Evolutionary conservation across 2,797 vertebrate species (phyloP).

Genomic region (Anguilla obscura): DNA sequence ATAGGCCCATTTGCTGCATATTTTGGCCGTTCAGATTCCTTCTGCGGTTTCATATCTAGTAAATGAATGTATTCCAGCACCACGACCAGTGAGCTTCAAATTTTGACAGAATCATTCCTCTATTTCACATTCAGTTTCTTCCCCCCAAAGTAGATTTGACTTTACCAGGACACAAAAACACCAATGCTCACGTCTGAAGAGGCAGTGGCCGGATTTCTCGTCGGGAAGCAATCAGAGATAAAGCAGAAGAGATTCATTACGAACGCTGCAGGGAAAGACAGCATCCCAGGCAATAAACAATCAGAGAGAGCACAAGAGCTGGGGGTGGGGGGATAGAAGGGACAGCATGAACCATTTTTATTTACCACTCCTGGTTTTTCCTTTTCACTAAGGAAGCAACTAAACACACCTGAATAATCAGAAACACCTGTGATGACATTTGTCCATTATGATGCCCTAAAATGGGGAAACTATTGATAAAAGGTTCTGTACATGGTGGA

Average conservation of each 20-base stretch:
- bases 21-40: neutral
- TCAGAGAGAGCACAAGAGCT: neutral
- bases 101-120: neutral
- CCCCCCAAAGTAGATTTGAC: neutral
- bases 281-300: neutral
- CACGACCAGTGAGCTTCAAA: neutral
- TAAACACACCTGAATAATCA: too few species aligned
- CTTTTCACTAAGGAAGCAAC: neutral
- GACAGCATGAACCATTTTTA: neutral
- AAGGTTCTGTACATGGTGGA: too few species aligned
- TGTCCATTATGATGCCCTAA: too few species aligned
- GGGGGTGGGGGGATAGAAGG: neutral
- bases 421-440: too few species aligned
- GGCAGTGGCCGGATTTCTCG: neutral
- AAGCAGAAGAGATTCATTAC: neutral
- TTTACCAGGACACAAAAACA: neutral
- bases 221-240: neutral
- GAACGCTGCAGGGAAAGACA: neutral
- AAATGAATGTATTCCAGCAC: neutral
- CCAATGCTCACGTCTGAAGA: neutral
- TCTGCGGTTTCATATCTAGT: neutral
- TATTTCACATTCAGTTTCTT: neutral
- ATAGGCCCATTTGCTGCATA: neutral
- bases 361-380: neutral
- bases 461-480: too few species aligned